These are phyloP conservation scores for Coptodon bakossiorum DNA, from an alignment of 2,113 vertebrate species.

Conservation along the genomic window DNA sequence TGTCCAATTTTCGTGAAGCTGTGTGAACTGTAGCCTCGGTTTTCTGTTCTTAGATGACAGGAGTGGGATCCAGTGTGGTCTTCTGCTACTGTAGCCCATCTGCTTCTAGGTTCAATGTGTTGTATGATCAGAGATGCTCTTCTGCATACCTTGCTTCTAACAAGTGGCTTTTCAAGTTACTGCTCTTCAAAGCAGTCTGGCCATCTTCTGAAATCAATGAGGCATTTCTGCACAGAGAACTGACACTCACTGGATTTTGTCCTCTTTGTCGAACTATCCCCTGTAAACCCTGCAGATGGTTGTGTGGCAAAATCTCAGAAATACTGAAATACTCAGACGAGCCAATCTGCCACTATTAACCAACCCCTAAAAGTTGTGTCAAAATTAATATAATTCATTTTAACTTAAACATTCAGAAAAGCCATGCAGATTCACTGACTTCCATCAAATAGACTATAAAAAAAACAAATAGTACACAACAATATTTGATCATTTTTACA, in stretches of 20 bases:
- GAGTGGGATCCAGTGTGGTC: neutral
- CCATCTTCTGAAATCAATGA: neutral
- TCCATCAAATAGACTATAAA: neutral
- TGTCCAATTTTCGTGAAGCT: neutral
- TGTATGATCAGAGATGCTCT: neutral
- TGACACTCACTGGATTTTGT: neutral
- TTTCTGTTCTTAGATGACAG: neutral
- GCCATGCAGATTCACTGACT: neutral
- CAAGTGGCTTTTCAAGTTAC: neutral
- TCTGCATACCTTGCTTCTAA: neutral
- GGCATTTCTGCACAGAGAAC: neutral
- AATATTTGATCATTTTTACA: neutral
- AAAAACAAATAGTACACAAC: neutral
- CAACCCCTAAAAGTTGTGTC: neutral
- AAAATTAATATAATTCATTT: neutral
- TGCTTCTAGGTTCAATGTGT: neutral
- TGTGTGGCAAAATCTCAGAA: neutral
- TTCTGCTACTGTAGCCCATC: neutral
- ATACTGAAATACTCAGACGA: neutral
- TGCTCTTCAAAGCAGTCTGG: neutral
- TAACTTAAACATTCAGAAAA: neutral
- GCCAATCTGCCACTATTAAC: neutral
- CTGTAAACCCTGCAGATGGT: neutral
- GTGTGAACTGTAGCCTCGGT: neutral
- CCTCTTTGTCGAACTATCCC: neutral